Evolutionary conservation across 2,888 invertebrate genomes (phyloP).

Genomic region (Acanthopleura granulata): DNA sequence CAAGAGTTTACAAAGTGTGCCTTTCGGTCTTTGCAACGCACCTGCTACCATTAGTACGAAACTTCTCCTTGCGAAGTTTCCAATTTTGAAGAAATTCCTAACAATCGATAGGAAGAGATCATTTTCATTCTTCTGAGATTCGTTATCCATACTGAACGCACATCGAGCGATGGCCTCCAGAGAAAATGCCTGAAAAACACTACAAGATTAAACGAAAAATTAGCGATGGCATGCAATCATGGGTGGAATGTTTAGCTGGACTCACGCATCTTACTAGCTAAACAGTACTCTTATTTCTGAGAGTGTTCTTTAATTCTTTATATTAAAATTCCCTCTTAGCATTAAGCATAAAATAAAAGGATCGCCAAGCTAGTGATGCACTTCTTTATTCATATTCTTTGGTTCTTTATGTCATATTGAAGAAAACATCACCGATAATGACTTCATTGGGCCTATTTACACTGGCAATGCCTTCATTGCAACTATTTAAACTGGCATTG

Average conservation of each 20-base stretch:
- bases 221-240: too few species aligned
- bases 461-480: too few species aligned
- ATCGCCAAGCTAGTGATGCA: too few species aligned
- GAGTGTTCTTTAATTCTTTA: too few species aligned
- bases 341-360: too few species aligned
- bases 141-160: neutral
- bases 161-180: neutral
- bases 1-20: too few species aligned
- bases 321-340: too few species aligned
- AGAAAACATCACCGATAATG: neutral
- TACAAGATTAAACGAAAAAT: neutral
- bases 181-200: neutral
- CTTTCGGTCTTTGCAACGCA: neutral
- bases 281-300: too few species aligned
- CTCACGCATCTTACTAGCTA: too few species aligned
- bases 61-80: neutral
- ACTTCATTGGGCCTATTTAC: too few species aligned
- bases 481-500: too few species aligned
- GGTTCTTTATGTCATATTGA: neutral
- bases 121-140: neutral
- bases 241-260: too few species aligned
- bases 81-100: neutral
- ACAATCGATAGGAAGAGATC: neutral
- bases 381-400: neutral
- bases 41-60: neutral